Evolutionary conservation across 2,113 vertebrate genomes (phyloP).

Genomic region (Hoplias malabaricus): DNA sequence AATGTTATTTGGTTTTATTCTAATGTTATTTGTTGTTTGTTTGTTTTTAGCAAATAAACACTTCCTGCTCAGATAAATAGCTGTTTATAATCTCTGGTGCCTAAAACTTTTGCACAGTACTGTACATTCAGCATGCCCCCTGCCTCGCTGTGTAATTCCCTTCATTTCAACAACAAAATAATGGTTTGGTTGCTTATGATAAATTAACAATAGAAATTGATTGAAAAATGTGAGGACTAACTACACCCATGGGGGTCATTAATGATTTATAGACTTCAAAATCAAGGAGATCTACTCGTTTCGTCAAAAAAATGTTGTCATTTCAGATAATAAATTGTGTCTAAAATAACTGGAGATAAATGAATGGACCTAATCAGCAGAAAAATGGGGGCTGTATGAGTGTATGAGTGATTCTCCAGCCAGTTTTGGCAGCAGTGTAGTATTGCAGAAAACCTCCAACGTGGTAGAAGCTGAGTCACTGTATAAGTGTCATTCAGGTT

Average conservation of each 20-base stretch:
- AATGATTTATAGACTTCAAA: neutral
- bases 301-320: neutral
- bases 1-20: too few species aligned
- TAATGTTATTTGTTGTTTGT: too few species aligned
- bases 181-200: neutral
- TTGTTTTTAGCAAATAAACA: too few species aligned
- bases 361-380: neutral
- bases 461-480: slow-evolving; percentile 6
- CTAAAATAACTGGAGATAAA: neutral
- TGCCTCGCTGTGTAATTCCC: neutral
- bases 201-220: neutral
- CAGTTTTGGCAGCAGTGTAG: neutral
- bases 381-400: neutral
- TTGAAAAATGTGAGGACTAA: neutral
- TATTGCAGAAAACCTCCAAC: neutral
- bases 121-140: neutral
- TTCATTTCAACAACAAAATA: neutral
- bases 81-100: too few species aligned
- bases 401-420: neutral
- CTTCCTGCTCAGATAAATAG: too few species aligned
- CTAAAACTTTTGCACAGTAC: too few species aligned
- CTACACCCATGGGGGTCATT: neutral
- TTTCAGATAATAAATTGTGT: neutral
- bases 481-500: neutral
- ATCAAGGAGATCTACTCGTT: neutral